Evolutionary conservation across 2,113 vertebrate genomes (phyloP).

Genomic region (Alouatta palliata): DNA sequence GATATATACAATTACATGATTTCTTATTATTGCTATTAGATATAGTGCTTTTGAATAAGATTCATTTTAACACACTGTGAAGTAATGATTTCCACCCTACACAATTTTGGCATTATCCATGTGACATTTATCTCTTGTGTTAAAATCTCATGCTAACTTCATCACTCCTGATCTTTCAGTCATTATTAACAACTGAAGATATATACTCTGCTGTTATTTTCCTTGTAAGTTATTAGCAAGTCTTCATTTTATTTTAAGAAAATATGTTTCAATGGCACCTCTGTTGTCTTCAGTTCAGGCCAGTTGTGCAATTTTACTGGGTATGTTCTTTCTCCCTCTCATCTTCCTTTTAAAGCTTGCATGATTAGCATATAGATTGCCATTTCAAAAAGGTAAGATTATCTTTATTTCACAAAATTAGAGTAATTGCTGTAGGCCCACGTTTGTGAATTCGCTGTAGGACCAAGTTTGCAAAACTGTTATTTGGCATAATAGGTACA

Average conservation of each 20-base stretch:
- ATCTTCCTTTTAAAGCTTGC: neutral
- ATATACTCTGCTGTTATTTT: neutral
- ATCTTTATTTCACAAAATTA: neutral
- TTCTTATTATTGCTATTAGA: neutral
- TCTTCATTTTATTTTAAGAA: neutral
- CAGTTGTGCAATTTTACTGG: neutral
- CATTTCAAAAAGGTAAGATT: neutral
- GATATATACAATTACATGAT: neutral
- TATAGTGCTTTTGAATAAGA: neutral
- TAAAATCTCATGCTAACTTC: neutral
- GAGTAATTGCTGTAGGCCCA: neutral
- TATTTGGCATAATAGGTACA: neutral
- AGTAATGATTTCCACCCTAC: neutral
- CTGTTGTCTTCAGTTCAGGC: neutral
- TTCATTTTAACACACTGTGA: neutral
- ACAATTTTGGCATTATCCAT: neutral
- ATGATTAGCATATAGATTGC: neutral
- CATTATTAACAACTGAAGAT: neutral
- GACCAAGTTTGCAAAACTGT: neutral
- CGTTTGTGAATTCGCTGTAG: neutral
- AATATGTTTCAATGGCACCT: neutral
- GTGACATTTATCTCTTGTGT: neutral
- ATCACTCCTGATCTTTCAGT: neutral
- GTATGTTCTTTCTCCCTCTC: neutral
- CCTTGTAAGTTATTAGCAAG: neutral